These are phyloP conservation scores for Petrolisthes manimaculis DNA, from an alignment of 2,888 invertebrate species.

Conservation along the genomic window DNA sequence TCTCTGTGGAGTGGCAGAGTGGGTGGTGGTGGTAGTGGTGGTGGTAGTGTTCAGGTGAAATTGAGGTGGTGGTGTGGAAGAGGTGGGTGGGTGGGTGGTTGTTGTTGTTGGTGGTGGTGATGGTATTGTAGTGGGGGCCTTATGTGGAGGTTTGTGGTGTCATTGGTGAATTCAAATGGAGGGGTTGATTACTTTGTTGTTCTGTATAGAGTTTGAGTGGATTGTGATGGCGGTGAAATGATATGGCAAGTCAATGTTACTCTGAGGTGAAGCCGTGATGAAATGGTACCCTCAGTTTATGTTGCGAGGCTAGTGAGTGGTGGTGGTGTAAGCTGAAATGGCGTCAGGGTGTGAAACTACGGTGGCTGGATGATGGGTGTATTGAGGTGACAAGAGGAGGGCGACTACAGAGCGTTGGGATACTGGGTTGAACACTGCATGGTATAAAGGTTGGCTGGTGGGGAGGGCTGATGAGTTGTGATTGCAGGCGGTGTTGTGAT, in stretches of 20 bases:
- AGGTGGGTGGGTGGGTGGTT: neutral
- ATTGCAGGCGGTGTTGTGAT: neutral
- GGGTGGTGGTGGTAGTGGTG: constrained; percentile 16
- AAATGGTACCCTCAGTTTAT: too few relatives aligned
- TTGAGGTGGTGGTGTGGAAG: neutral
- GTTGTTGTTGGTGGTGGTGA: neutral
- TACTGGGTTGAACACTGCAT: neutral
- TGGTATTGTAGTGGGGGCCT: neutral
- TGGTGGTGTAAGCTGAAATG: neutral
- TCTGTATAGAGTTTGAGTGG: too few relatives aligned
- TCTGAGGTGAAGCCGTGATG: too few relatives aligned
- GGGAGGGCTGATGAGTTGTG: constrained; percentile 3
- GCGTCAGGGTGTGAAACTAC: neutral
- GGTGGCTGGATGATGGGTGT: neutral
- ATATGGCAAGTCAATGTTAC: too few relatives aligned
- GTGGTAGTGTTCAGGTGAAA: neutral
- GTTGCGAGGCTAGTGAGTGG: neutral
- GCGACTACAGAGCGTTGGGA: neutral
- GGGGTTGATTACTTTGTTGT: too few relatives aligned
- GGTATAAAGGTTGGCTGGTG: neutral
- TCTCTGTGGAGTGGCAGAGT: constrained; percentile 4
- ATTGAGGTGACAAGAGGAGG: neutral
- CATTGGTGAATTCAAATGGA: too few relatives aligned
- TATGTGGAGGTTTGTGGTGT: too few relatives aligned
- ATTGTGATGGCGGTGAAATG: too few relatives aligned